A percentile compares a stretch with the other conserved stretches of the same genome.
phyloP scores from a whole-genome alignment of 2,888 invertebrate species.

The Lacanobia oleracea region DNA sequence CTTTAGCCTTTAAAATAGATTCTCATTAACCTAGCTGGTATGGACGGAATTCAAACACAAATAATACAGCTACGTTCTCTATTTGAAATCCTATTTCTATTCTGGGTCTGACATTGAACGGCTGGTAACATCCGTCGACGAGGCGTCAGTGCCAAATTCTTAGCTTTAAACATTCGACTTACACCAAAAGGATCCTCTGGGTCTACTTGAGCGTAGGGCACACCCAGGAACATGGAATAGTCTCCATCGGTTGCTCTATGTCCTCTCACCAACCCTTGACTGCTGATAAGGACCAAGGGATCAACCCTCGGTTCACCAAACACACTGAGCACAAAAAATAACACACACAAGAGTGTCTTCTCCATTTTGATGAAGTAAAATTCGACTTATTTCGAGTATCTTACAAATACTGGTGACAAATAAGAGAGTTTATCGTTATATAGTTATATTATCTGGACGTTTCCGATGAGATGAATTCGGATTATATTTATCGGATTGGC shows the following conservation, averaged over 20 bases:
- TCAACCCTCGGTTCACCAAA: constrained; percentile 78
- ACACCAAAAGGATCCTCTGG: constrained; percentile 85
- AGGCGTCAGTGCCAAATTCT: not conserved
- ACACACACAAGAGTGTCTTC: constrained; percentile 57
- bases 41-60: constrained; percentile 39
- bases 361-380: constrained; percentile 63
- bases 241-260: constrained; percentile 80
- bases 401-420: constrained; percentile 50
- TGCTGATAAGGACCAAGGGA: constrained; percentile 80
- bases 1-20: constrained; percentile 14
- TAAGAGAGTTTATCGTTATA: constrained; percentile 60
- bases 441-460: constrained; percentile 76
- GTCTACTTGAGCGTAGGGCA: constrained; percentile 85
- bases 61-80: constrained; percentile 30
- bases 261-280: constrained; percentile 84
- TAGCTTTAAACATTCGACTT: constrained; percentile 68
- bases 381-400: constrained; percentile 45
- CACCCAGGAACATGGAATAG: constrained; percentile 84
- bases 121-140: constrained; percentile 1
- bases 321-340: constrained; percentile 60
- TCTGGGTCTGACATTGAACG: constrained; percentile 45
- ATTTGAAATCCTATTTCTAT: constrained; percentile 52
- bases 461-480: constrained; percentile 69
- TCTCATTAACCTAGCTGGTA: constrained; percentile 41
- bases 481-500: constrained; percentile 63